phyloP scores from a whole-genome alignment of 2,113 vertebrate species.

The Gnathonemus longibarbis region DNA sequence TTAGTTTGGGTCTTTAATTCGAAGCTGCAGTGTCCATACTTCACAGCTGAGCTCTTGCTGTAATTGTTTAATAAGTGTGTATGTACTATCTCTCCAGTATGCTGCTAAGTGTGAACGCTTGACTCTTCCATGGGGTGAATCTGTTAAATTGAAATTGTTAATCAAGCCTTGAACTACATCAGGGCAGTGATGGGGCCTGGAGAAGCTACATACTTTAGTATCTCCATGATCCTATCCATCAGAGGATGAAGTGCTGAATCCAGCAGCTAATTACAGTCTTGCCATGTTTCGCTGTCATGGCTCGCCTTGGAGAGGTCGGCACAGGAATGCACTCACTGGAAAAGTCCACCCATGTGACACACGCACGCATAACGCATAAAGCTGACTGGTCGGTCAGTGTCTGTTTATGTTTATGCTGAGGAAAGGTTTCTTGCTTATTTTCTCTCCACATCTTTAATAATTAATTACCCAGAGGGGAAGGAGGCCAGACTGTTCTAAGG shows the following conservation, averaged over 20 bases:
- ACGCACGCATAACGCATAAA: background rate
- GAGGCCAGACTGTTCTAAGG: background rate
- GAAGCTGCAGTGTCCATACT: background rate
- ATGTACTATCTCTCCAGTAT: background rate
- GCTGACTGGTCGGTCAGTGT: background rate
- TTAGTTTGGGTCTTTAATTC: background rate
- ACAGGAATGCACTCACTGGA: background rate
- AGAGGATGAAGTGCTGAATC: constrained; percentile 42
- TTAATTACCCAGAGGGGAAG: background rate
- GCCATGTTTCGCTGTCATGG: background rate
- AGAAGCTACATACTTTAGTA: constrained; percentile 5
- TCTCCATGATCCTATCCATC: constrained; percentile 24
- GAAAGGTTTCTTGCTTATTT: background rate
- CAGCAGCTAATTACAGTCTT: constrained; percentile 48
- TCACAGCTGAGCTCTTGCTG: background rate
- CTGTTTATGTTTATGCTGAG: background rate
- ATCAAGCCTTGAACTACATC: background rate
- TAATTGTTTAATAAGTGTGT: background rate
- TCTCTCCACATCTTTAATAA: background rate
- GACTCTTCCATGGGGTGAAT: background rate
- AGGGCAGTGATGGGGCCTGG: background rate
- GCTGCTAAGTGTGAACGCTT: background rate
- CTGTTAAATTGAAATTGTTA: background rate
- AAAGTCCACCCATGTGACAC: background rate
- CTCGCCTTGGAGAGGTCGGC: background rate